phyloP scores from a whole-genome alignment of 2,888 invertebrate species.

The Pachymerium ferrugineum region DNA sequence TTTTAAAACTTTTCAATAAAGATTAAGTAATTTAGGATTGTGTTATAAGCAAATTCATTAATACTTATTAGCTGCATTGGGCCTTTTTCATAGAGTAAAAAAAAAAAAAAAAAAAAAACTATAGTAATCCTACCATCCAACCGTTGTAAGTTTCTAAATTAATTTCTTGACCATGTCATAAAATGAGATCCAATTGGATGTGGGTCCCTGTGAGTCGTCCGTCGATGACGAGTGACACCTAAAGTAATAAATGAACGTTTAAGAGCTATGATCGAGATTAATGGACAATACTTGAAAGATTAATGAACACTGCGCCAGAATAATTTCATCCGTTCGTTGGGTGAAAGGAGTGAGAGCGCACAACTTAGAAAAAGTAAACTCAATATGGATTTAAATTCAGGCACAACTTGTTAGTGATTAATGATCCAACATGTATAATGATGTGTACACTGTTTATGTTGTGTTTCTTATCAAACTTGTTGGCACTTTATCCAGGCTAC shows the following conservation, averaged over 20 bases:
- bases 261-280: slow-evolving; percentile 28
- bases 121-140: neutral
- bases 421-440: neutral
- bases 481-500: neutral
- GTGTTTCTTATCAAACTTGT: slow-evolving; percentile 11
- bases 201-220: neutral
- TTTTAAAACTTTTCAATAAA: neutral
- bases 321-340: slow-evolving; percentile 14
- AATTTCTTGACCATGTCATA: slow-evolving; percentile 19
- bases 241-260: slow-evolving; percentile 28
- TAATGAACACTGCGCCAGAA: slow-evolving; percentile 27
- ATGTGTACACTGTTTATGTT: slow-evolving; percentile 11
- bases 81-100: neutral
- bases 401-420: neutral
- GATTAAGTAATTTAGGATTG: neutral
- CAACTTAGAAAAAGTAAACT: slow-evolving; percentile 6
- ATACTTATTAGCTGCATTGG: neutral
- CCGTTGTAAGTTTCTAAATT: slow-evolving; percentile 3
- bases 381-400: slow-evolving; percentile 20
- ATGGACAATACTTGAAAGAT: slow-evolving; percentile 30
- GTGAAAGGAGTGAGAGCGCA: slow-evolving; percentile 1
- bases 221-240: slow-evolving; percentile 20
- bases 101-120: neutral
- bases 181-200: slow-evolving; percentile 15
- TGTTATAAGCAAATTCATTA: neutral